These are phyloP conservation scores for Palythoa grandis DNA, from an alignment of 92 coral and sea anemone genomes.

Conservation along the genomic window DNA sequence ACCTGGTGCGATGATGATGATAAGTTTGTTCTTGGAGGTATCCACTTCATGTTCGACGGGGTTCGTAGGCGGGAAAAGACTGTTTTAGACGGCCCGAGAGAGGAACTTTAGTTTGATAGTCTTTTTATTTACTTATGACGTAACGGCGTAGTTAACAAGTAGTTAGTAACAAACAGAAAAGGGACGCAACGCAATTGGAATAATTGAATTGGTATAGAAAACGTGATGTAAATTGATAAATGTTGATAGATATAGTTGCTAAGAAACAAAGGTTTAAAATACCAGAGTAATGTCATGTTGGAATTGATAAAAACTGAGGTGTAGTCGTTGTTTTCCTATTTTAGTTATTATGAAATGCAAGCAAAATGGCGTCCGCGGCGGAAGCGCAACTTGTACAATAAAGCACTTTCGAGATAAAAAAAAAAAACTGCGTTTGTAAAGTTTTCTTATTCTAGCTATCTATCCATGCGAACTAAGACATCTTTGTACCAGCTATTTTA, in stretches of 20 bases:
- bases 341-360: not conserved
- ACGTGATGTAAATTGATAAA: not conserved
- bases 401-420: constrained; percentile 18
- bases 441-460: constrained; percentile 1
- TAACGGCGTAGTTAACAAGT: not conserved
- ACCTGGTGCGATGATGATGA: constrained; percentile 13
- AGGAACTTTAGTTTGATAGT: too few species aligned
- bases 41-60: not conserved
- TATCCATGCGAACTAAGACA: not conserved
- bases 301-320: too few species aligned
- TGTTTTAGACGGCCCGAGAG: too few species aligned
- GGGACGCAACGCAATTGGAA: constrained; percentile 8
- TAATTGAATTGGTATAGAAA: not conserved
- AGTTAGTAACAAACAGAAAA: not conserved
- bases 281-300: too few species aligned
- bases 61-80: too few species aligned
- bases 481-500: not conserved
- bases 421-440: constrained; percentile 6
- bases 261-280: not conserved
- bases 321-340: not conserved
- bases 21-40: not conserved
- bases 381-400: constrained; percentile 18
- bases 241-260: constrained; percentile 32
- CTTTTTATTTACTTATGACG: too few species aligned
- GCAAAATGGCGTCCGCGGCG: constrained; percentile 13